Percentiles rank a stretch among this genome's conserved stretches.
Evolutionary conservation across 2,113 vertebrate genomes (phyloP).

Genomic region (Chauna torquata): DNA sequence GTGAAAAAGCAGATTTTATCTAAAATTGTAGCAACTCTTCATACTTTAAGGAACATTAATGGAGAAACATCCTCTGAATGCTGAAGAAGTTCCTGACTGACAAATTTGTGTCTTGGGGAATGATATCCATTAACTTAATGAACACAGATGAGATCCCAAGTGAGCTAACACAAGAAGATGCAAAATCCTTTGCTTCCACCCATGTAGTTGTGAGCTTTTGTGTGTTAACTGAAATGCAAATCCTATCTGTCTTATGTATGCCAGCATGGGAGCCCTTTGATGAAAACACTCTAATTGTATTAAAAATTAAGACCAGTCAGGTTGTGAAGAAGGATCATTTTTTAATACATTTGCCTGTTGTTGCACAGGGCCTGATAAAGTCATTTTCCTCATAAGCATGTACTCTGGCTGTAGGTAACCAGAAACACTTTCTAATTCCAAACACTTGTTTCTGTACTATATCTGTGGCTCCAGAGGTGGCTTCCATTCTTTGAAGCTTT

Average conservation of each 20-base stretch:
- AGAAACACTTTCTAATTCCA: background rate
- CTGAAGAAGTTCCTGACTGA: background rate
- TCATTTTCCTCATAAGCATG: background rate
- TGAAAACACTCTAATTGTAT: background rate
- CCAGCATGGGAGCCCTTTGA: background rate
- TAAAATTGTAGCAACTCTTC: background rate
- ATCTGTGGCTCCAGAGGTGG: background rate
- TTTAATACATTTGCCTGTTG: background rate
- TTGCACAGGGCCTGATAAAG: background rate
- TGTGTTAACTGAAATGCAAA: background rate
- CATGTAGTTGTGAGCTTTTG: background rate
- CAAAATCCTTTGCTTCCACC: background rate
- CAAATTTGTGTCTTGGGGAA: background rate
- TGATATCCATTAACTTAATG: background rate
- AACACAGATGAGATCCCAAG: background rate
- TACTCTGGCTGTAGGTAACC: background rate
- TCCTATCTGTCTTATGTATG: background rate
- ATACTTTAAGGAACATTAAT: background rate
- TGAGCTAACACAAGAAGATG: background rate
- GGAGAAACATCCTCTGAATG: background rate
- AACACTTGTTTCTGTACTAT: background rate
- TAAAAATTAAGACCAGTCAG: background rate
- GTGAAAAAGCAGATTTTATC: background rate
- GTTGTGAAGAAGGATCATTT: background rate
- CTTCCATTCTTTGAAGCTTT: background rate